These are phyloP conservation scores for Macrotus californicus DNA, from an alignment of 2,113 vertebrate species.

Conservation along the genomic window DNA sequence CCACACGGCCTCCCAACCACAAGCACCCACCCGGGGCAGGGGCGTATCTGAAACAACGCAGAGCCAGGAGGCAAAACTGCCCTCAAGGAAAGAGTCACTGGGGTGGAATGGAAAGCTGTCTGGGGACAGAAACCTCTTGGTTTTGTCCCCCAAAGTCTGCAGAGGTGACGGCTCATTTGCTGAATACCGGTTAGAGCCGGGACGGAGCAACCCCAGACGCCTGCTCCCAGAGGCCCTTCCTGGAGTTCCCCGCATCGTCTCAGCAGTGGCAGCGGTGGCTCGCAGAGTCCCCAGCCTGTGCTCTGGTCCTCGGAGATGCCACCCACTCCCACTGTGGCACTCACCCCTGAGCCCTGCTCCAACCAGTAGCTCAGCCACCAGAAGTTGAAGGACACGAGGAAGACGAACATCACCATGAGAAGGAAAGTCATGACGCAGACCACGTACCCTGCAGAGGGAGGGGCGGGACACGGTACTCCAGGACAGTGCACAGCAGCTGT, in stretches of 20 bases:
- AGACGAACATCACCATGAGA: slow-evolving; percentile 67
- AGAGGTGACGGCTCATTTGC: neutral
- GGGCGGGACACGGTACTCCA: no score
- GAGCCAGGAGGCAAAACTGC: neutral
- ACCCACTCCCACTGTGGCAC: neutral
- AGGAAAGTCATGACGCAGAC: slow-evolving; percentile 61
- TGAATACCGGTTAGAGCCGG: neutral
- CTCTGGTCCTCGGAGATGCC: neutral
- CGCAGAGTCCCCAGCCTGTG: neutral
- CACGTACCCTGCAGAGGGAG: slow-evolving; percentile 78
- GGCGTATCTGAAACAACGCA: neutral
- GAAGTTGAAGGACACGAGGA: slow-evolving; percentile 75
- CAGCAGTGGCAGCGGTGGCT: neutral
- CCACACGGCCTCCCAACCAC: neutral
- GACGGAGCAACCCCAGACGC: neutral
- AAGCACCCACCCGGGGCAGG: neutral
- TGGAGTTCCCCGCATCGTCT: rapidly evolving
- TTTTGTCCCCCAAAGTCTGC: neutral
- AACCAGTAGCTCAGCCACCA: slow-evolving; percentile 88
- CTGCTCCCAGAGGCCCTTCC: neutral
- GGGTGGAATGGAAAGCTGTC: neutral
- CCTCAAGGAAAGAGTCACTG: neutral
- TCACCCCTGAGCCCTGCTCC: slow-evolving; percentile 82
- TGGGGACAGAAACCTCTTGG: neutral
- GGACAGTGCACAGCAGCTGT: neutral